phyloP scores from a whole-genome alignment of 2,888 invertebrate genomes.

The Strigamia transsilvanica region DNA sequence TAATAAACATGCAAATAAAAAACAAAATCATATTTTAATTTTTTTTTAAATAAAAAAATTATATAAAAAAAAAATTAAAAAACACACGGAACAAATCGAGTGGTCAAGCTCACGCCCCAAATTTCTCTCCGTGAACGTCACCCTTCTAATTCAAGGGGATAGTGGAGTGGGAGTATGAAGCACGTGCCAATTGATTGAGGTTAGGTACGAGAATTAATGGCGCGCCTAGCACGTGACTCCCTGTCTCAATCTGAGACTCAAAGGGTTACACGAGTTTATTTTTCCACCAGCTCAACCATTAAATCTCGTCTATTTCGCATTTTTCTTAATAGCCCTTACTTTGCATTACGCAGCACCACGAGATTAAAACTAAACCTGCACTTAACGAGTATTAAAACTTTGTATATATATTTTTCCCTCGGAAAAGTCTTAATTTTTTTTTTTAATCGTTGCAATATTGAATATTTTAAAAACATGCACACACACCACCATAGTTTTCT shows the following conservation, averaged over 20 bases:
- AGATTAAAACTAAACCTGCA: conserved; percentile 3
- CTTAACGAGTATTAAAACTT: conserved; percentile 20
- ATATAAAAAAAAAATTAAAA: background rate
- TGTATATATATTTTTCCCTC: conserved; percentile 4
- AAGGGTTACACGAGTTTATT: conserved; percentile 27
- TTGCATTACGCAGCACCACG: background rate
- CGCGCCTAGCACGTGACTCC: conserved; percentile 31
- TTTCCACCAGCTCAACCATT: conserved; percentile 14
- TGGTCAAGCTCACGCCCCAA: conserved; percentile 17
- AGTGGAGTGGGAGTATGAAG: conserved; percentile 11
- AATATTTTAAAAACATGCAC: conserved; percentile 5
- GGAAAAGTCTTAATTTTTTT: background rate
- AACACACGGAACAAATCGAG: background rate
- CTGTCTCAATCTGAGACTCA: conserved; percentile 35
- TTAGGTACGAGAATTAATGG: conserved; percentile 37
- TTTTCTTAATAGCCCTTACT: conserved; percentile 12
- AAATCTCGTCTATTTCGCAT: conserved; percentile 9
- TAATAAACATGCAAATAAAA: conserved; percentile 54
- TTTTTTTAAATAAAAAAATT: background rate
- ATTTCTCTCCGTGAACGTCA: conserved; percentile 3
- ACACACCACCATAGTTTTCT: background rate
- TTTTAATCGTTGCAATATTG: background rate
- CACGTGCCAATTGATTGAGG: conserved; percentile 45
- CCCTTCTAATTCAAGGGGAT: conserved; percentile 26
- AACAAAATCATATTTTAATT: background rate